Base-by-base conservation (phyloP, 2,797 vertebrate species). In the Taenioides sp. region DNA sequence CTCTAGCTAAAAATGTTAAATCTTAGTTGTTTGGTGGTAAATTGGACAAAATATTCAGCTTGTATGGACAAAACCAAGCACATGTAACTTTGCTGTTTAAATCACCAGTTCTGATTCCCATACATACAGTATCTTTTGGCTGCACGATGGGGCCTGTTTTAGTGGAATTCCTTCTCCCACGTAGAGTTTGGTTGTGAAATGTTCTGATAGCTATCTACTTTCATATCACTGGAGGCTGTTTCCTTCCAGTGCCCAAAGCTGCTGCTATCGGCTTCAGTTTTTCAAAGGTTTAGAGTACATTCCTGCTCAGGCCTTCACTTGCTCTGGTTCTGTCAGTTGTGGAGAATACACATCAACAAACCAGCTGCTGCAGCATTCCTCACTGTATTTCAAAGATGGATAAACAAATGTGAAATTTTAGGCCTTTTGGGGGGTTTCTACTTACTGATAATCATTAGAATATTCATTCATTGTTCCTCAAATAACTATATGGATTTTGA, bases 101-200 rank as follows among this genome's bases (percentile, higher is more conserved):
- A 23, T 57, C 22, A 4, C 17, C 22, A 25, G 22, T 23, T 23
- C 11, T 59, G 23, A 5, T 58, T 37, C 9, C 34, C 23, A 27
- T 12, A 28, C 14, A 18, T 17, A 4, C 47, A 55, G 50, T 40
- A 2, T 4, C 61, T 69, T 52, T 71, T 67, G 58, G 25, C 0
- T 55, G 71, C 70, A 17, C 50, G 89, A 88, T 59, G 52, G 70
- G 73, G 52, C 89, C 70, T 70, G 87, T 79, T 75, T 4, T 40
- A 3, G 57, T 43, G 52, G 43, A 84, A 88, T 86, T 91, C 81
- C 72, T 20, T 69, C 67, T 52, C 25, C 12, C 16, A 60, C 18
- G 59, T 60, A 67, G 64, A 60, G 69, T 75, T 67, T 50, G 75
- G 65, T 86, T 91, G 76, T 77, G 77, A 89, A 86, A 86, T 49